Percentiles rank a stretch among this genome's conserved stretches.
Conservation (phyloP, 1,140 invertebrate genomes). For the Branchinecta lindahli region DNA sequence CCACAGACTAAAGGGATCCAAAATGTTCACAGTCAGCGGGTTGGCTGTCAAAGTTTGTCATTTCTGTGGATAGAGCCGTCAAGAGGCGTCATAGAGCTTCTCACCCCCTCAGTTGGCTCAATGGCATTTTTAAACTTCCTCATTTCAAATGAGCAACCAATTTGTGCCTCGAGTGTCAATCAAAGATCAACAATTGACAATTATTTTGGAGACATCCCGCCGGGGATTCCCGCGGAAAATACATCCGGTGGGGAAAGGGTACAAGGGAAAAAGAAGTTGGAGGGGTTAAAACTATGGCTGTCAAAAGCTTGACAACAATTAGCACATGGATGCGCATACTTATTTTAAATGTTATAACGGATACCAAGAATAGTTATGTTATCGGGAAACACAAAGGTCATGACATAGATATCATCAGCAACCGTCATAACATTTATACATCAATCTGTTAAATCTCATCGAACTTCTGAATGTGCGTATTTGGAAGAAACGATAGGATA, state of each 20-base stretch:
- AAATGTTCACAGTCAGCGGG: background rate
- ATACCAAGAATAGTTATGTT: no score
- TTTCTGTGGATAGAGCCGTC: slow-evolving; percentile 5
- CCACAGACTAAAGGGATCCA: background rate
- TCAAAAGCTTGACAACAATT: no score
- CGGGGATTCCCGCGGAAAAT: background rate
- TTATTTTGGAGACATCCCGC: background rate
- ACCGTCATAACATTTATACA: no score
- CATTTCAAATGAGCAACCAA: slow-evolving; percentile 3
- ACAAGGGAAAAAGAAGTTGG: background rate
- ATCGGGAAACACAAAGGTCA: no score
- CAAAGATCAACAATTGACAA: slow-evolving; percentile 10
- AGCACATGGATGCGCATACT: no score
- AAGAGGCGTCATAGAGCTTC: background rate
- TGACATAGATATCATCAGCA: no score
- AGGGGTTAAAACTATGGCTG: no score
- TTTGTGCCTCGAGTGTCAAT: background rate
- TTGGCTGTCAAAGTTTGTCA: background rate
- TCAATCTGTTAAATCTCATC: no score
- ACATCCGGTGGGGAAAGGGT: background rate
- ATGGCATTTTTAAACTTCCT: slow-evolving; percentile 2
- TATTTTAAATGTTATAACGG: no score
- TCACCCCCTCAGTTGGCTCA: background rate
- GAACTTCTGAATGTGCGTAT: no score
- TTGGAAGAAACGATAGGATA: no score